A percentile compares a stretch with the other conserved stretches of the same genome.
Evolutionary conservation across 2,888 invertebrate genomes (phyloP).

Genomic region (Himalopsyche tibetana): DNA sequence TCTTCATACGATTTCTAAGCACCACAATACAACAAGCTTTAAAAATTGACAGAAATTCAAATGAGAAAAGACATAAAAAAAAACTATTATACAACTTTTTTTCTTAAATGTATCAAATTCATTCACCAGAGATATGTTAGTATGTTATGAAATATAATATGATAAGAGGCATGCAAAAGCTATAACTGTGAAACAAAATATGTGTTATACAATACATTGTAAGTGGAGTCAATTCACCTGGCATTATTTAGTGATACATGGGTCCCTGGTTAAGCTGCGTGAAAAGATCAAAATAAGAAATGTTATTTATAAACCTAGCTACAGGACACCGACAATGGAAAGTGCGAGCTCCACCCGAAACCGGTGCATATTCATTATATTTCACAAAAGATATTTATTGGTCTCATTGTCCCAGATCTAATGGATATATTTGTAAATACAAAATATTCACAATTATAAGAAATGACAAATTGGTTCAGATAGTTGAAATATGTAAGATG

Average conservation of each 20-base stretch:
- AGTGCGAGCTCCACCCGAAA: not conserved
- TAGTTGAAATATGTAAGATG: too few species aligned
- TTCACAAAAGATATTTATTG: too few species aligned
- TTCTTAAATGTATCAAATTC: too few species aligned
- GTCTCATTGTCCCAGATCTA: too few species aligned
- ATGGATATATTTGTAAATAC: too few species aligned
- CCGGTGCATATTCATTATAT: too few species aligned
- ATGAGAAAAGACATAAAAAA: not conserved
- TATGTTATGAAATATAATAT: too few species aligned
- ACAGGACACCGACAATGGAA: constrained; percentile 39
- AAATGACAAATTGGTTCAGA: too few species aligned
- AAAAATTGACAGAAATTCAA: not conserved
- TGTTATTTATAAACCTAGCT: constrained; percentile 63
- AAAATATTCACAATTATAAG: too few species aligned
- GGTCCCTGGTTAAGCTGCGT: constrained; percentile 79
- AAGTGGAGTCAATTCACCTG: constrained; percentile 71
- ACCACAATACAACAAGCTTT: not conserved
- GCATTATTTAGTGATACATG: constrained; percentile 76
- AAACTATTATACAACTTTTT: too few species aligned
- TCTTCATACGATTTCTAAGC: too few species aligned
- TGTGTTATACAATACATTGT: constrained; percentile 55
- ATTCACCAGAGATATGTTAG: too few species aligned
- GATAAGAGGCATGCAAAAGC: not conserved
- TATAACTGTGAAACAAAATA: not conserved
- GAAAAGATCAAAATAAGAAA: constrained; percentile 74